Evolutionary conservation across 37 sponge, comb jelly and placozoan species (phyloP).

Genomic region (Chondrosia reniformis): DNA sequence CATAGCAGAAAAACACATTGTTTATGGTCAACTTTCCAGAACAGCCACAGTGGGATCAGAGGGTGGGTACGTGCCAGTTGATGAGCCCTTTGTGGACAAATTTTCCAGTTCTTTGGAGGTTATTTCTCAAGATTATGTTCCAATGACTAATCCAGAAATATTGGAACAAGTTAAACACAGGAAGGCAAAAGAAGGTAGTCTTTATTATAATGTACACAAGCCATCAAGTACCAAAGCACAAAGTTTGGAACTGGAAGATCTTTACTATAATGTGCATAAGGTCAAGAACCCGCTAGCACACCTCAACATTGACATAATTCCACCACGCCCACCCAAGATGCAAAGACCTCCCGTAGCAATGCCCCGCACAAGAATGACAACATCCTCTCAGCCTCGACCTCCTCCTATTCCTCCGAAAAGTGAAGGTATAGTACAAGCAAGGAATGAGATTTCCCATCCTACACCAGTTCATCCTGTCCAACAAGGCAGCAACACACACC

Average conservation of each 20-base stretch:
- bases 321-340: background rate
- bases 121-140: background rate
- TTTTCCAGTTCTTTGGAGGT: background rate
- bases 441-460: too few species aligned
- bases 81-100: background rate
- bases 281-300: background rate
- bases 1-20: too few species aligned
- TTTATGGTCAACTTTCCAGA: too few species aligned
- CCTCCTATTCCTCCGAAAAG: background rate
- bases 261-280: conserved; percentile 3
- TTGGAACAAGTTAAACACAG: background rate
- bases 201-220: background rate
- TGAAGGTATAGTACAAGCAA: too few species aligned
- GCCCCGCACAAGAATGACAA: background rate
- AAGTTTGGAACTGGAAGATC: conserved; percentile 2
- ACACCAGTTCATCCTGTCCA: too few species aligned
- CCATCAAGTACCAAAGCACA: too few species aligned
- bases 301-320: background rate
- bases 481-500: too few species aligned
- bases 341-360: background rate
- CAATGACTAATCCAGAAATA: background rate
- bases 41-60: too few species aligned
- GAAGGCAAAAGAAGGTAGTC: background rate
- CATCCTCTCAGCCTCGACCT: background rate
- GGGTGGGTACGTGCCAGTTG: background rate